These are phyloP conservation scores for Nycticryphes semicollaris DNA, from an alignment of 2,113 vertebrate species.

Conservation along the genomic window DNA sequence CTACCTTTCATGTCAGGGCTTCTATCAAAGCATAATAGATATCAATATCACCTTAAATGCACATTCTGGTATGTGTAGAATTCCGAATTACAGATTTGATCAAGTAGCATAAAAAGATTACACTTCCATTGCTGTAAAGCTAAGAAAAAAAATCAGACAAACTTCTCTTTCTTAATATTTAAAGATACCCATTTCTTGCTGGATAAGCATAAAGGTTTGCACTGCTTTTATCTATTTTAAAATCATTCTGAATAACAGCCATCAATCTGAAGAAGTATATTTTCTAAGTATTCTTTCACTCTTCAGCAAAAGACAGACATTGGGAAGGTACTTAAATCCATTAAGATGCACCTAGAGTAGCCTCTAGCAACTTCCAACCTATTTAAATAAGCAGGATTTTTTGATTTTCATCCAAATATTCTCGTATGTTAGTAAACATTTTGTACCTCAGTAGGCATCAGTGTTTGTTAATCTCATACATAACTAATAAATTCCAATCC, in stretches of 20 bases:
- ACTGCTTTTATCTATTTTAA: conserved; percentile 39
- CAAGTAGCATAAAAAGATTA: conserved; percentile 31
- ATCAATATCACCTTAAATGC: conserved; percentile 15
- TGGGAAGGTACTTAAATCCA: conserved; percentile 1
- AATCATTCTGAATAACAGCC: conserved; percentile 16
- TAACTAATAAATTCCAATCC: not conserved
- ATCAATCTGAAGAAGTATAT: not conserved
- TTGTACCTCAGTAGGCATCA: conserved; percentile 9
- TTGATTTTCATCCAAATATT: conserved; percentile 38
- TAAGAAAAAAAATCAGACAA: conserved; percentile 37
- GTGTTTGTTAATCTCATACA: conserved; percentile 19
- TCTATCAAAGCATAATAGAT: not conserved
- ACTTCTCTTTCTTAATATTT: conserved; percentile 46
- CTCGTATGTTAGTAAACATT: conserved; percentile 1
- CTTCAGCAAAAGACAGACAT: not conserved
- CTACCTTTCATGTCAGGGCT: not conserved
- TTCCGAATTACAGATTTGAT: conserved; percentile 38
- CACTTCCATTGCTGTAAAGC: not conserved
- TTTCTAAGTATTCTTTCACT: conserved; percentile 28
- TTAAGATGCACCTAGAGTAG: not conserved
- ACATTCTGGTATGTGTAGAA: not conserved
- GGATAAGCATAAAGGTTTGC: conserved; percentile 38
- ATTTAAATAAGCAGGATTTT: conserved; percentile 33
- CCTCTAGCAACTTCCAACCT: conserved; percentile 23
- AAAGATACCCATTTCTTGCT: conserved; percentile 13